These are phyloP conservation scores for Unio delphinus DNA, from an alignment of 2,888 invertebrate genomes.

Conservation along the genomic window DNA sequence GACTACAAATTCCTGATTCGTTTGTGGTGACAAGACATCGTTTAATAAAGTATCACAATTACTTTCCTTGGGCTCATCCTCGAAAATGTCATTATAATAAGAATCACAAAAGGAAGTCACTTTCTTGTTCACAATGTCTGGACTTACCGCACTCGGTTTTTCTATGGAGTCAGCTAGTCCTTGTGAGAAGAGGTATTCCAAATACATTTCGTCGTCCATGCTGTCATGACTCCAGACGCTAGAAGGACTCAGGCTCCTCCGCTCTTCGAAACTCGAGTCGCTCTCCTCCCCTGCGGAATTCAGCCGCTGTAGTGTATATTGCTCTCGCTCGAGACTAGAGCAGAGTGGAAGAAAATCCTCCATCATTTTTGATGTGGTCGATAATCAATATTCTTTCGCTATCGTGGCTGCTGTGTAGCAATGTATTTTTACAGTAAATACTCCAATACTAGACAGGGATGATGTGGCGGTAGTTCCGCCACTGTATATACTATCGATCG, in stretches of 20 bases:
- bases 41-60: conserved; percentile 24
- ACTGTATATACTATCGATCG: neutral
- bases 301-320: conserved; percentile 63
- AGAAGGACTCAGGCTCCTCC: conserved; percentile 46
- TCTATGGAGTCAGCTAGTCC: conserved; percentile 62
- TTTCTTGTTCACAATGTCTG: conserved; percentile 38
- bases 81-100: conserved; percentile 32
- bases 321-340: conserved; percentile 64
- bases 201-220: conserved; percentile 61
- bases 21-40: conserved; percentile 33
- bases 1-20: conserved; percentile 64
- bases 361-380: conserved; percentile 32
- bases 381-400: neutral
- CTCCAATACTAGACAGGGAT: no score
- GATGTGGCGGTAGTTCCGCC: conserved; percentile 18
- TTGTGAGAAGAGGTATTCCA: conserved; percentile 65
- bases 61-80: conserved; percentile 27
- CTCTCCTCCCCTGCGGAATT: conserved; percentile 67
- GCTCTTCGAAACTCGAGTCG: conserved; percentile 48
- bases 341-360: conserved; percentile 64
- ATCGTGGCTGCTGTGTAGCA: no score
- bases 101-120: conserved; percentile 39
- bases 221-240: conserved; percentile 52
- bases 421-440: no score
- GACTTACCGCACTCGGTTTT: conserved; percentile 40